Evolutionary conservation across 2,113 vertebrate species (phyloP), one percentile per base, ranked within the genome.

Genomic region (Sebastes fasciatus): DNA sequence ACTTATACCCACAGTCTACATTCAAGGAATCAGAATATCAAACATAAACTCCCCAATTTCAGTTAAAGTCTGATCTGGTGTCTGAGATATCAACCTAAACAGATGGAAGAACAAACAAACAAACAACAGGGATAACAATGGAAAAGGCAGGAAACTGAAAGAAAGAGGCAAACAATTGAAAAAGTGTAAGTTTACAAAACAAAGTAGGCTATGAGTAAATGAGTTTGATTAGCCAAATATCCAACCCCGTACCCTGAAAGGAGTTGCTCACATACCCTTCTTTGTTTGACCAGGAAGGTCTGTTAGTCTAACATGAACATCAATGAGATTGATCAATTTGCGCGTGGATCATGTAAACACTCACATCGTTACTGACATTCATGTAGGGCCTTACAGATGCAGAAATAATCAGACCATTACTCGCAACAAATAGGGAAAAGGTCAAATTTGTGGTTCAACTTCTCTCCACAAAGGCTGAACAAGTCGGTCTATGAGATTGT

Each of bases 381-480:
- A 74, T 21, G 42, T n/a, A 51, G 74, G 26, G 7, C 10, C 14
- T 6, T 42, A 57, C 43, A 6, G 4, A 65, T 58, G 34, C 48
- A 43, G 57, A 72, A 76, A 58, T 76, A 65, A 79, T 21, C 16
- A 23, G 10, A 72, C 58, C 65, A 71, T 71, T 65, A n/a, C 8
- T 51, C 64, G 43, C 42, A 85, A 69, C 60, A 64, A 71, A 64
- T 12, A n/a, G 51, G 14, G 4, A 78, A 83, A 79, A 76, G 61
- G 84, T 71, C 74, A 63, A 19, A 79, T 68, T 57, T 64, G 49
- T 9, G 66, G 70, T 76, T 87, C 21, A 45, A 49, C 23, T 77
- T 67, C 55, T 48, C 49, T 61, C 12, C 26, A 69, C 51, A 46
- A 58, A 80, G 76, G 21, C 79, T 40, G 48, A 90, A 79, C 5